Conservation (phyloP, 2,797 vertebrate genomes). For the Threskiornis aethiopicus region DNA sequence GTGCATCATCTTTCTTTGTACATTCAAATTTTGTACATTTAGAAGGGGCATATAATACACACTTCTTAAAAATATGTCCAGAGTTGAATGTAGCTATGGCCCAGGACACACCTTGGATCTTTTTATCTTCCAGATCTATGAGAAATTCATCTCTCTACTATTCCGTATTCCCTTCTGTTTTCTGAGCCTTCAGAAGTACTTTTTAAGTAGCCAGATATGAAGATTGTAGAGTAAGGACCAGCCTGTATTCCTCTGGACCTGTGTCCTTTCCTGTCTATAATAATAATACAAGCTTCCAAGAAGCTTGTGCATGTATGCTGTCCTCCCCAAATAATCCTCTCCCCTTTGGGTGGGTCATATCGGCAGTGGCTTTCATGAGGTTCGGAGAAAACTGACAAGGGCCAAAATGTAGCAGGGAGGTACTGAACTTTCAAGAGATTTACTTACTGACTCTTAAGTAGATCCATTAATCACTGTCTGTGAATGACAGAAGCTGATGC, state of each 20-base stretch:
- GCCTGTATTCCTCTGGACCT: not conserved
- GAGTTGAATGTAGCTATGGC: not conserved
- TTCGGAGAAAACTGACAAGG: not conserved
- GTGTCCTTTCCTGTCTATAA: not conserved
- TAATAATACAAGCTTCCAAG: not conserved
- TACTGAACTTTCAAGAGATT: not conserved
- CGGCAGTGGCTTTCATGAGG: not conserved
- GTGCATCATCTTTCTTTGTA: not conserved
- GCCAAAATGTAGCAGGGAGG: not conserved
- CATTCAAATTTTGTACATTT: not conserved
- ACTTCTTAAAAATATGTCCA: not conserved
- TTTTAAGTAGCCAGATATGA: not conserved
- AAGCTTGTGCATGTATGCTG: not conserved
- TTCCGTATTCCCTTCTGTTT: not conserved
- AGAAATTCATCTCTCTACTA: not conserved
- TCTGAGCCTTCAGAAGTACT: not conserved
- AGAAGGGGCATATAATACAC: not conserved
- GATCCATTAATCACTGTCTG: not conserved
- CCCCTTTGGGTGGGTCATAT: not conserved
- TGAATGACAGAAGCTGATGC: not conserved
- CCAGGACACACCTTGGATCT: not conserved
- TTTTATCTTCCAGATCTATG: not conserved
- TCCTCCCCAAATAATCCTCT: not conserved
- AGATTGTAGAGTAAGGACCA: not conserved
- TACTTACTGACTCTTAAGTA: not conserved